These are phyloP conservation scores for Pteronotus mesoamericanus DNA, from an alignment of 2,797 vertebrate species.

Conservation along the genomic window DNA sequence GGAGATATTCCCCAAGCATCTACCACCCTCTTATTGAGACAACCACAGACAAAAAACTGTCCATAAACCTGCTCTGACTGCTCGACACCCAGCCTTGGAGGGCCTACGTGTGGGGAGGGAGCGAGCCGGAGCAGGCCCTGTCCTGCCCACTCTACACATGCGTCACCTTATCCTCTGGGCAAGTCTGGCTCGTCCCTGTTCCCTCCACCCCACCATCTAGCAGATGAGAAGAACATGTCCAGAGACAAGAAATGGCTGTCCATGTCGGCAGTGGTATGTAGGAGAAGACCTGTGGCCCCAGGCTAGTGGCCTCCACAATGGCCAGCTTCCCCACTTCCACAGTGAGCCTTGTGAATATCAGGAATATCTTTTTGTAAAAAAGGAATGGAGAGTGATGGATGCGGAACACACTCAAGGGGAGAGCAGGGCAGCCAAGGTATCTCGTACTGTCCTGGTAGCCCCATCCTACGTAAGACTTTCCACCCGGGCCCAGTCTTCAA, in stretches of 20 bases:
- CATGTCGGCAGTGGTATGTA: neutral
- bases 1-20: neutral
- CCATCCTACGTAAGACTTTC: neutral
- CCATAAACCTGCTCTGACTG: neutral
- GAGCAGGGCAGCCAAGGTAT: neutral
- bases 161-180: neutral
- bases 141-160: rapidly evolving
- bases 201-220: neutral
- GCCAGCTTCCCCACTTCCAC: neutral
- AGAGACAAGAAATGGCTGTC: neutral
- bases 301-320: neutral
- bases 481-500: neutral
- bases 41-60: neutral
- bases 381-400: neutral
- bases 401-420: neutral
- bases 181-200: neutral
- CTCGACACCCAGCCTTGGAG: neutral
- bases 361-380: neutral
- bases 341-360: neutral
- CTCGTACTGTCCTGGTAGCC: neutral
- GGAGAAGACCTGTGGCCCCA: neutral
- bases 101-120: too few species aligned
- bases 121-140: neutral
- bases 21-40: neutral
- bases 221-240: neutral